These are phyloP conservation scores for Ceraclea dissimilis DNA, from an alignment of 2,888 invertebrate species.

Conservation along the genomic window DNA sequence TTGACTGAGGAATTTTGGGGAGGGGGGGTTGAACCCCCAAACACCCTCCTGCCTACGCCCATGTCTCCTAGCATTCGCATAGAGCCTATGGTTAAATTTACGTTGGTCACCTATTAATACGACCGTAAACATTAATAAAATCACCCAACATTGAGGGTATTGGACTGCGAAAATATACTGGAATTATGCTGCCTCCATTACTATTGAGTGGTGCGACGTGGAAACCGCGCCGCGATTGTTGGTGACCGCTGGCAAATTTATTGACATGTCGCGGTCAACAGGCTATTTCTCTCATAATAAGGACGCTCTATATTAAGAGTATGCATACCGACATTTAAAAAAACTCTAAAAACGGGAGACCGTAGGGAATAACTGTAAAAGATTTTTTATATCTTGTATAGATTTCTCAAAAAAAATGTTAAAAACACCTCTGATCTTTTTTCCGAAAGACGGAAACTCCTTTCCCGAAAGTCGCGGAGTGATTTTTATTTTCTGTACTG, in stretches of 20 bases:
- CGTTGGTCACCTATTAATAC: neutral
- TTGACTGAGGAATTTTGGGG: too few relatives aligned
- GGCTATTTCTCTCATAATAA: slow-evolving; percentile 3
- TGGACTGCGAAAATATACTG: slow-evolving; percentile 3
- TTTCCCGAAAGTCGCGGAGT: too few relatives aligned
- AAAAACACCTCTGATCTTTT: too few relatives aligned
- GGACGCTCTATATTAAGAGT: slow-evolving; percentile 1
- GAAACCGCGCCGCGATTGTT: neutral
- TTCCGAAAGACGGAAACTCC: too few relatives aligned
- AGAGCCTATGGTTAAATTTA: neutral
- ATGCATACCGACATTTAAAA: too few relatives aligned
- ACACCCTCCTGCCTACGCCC: too few relatives aligned
- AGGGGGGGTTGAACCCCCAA: too few relatives aligned
- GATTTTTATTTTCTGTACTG: too few relatives aligned
- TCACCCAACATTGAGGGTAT: neutral
- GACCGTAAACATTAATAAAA: neutral
- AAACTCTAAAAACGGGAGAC: too few relatives aligned
- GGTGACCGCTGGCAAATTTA: slow-evolving; percentile 8
- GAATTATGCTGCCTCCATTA: neutral
- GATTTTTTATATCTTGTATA: neutral
- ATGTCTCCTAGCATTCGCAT: too few relatives aligned
- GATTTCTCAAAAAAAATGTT: too few relatives aligned
- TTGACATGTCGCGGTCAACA: neutral
- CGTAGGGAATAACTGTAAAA: neutral
- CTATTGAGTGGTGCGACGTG: too few relatives aligned